Evolutionary conservation across 1,140 invertebrate species (phyloP), one percentile per base, ranked within the genome.

Genomic region (Temnothorax curvispinosus): DNA sequence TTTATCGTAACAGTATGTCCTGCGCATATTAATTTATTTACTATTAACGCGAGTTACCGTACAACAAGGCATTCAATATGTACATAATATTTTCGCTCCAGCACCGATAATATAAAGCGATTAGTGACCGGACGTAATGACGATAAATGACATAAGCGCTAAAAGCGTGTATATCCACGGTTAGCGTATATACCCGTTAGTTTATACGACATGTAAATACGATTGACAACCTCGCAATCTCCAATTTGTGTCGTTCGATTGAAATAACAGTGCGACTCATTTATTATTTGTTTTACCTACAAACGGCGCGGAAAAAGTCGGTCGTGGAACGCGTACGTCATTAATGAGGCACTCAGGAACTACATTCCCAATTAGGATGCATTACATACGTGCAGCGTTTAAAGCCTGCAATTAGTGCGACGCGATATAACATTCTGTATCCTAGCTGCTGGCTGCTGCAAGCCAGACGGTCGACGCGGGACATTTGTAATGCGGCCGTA

Each of bases 321-420:
- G n/a, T 27, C 41, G 18, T 1, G 35, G 50, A 84, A 18, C 32
- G 38, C 67, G 27, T 18, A 15, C 6, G 44, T 54, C 69, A 47
- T 75, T 84, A 84, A 84, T 75, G 69, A 84, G 54, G 41, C 69
- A 84, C 80, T 84, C 80, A 75, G 69, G 69, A 74, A 71, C 80
- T 84, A 38, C 56, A 60, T 60, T 84, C 21, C 80, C 80, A 84
- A 84, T 84, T 82, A 82, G 80, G 54, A 74, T 74, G 27, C 80
- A 74, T 84, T 69, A 50, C 69, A 62, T 50, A 84, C 32, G 50
- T 38, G 54, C 21, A 50, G 54, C 67, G 54, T 44, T 38, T 75
- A 84, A 84, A 84, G 80, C 69, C 41, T 44, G 69, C 47, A 84
- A 84, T 84, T 84, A 84, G 80, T 75, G 18, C 54, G 69, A 41